A percentile compares a stretch with the other conserved stretches of the same genome.
Evolutionary conservation across 2,113 vertebrate species (phyloP).

Genomic region (Gallinago media): DNA sequence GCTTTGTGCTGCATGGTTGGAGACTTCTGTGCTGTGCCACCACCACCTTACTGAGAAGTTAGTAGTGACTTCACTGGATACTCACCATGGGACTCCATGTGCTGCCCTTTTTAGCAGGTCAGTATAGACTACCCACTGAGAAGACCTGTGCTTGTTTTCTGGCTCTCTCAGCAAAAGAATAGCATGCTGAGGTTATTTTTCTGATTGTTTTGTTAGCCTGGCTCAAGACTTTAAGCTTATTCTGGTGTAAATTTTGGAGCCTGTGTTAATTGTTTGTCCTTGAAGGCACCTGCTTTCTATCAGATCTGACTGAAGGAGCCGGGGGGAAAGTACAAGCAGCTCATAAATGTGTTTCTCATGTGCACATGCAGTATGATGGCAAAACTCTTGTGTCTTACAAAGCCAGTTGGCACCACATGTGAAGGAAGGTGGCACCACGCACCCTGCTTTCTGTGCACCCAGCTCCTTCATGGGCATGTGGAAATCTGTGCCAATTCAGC

Average conservation of each 20-base stretch:
- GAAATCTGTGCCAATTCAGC: background rate
- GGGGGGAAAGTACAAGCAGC: background rate
- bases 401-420: background rate
- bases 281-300: background rate
- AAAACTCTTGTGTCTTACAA: background rate
- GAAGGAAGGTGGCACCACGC: background rate
- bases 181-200: background rate
- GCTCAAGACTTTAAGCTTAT: background rate
- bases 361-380: background rate
- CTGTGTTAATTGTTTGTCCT: background rate
- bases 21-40: background rate
- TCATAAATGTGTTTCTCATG: background rate
- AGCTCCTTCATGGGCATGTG: background rate
- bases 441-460: background rate
- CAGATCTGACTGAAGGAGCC: background rate
- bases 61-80: background rate
- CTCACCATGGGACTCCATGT: background rate
- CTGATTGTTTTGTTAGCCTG: background rate
- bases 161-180: background rate
- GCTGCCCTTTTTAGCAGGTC: background rate
- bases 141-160: background rate
- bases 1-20: background rate
- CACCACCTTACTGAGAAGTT: background rate
- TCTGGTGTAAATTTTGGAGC: background rate
- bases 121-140: background rate